phyloP scores from a whole-genome alignment of 2,113 vertebrate genomes.

The Festucalex cinctus region DNA sequence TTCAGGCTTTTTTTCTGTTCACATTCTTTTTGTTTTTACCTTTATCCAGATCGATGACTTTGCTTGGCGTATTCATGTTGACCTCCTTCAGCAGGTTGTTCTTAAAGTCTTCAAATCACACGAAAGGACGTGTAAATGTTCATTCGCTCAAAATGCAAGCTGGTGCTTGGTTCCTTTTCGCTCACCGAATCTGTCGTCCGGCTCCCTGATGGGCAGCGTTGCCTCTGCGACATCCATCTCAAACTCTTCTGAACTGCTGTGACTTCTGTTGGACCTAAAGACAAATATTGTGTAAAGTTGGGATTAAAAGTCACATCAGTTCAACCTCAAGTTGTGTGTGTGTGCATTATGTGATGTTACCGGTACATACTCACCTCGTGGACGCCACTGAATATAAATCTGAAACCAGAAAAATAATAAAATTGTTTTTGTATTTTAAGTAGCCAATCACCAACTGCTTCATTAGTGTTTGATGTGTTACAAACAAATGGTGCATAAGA shows the following conservation, averaged over 20 bases:
- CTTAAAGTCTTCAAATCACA: slow-evolving; percentile 81
- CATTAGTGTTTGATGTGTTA: neutral
- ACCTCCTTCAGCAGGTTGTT: slow-evolving; percentile 93
- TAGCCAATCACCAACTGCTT: neutral
- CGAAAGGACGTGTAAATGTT: neutral
- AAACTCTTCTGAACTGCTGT: slow-evolving; percentile 75
- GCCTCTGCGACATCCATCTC: slow-evolving; percentile 73
- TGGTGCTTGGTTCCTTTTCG: neutral
- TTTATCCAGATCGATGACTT: slow-evolving; percentile 87
- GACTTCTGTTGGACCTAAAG: slow-evolving; percentile 70
- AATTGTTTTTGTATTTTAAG: too few relatives aligned
- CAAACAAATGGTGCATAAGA: neutral
- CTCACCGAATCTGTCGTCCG: slow-evolving; percentile 83
- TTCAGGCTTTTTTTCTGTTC: neutral
- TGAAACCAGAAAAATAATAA: slow-evolving; percentile 32
- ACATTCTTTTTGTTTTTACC: slow-evolving; percentile 62
- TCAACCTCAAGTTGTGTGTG: neutral
- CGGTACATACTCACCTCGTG: slow-evolving; percentile 42
- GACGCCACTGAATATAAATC: slow-evolving; percentile 47
- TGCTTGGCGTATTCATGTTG: slow-evolving; percentile 75
- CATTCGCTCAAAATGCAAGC: neutral
- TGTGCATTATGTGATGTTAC: neutral
- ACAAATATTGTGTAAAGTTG: neutral
- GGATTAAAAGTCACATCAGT: neutral
- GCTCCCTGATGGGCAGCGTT: slow-evolving; percentile 68